Base-by-base conservation (phyloP, 2,113 vertebrate species). In the Galbula dea region DNA sequence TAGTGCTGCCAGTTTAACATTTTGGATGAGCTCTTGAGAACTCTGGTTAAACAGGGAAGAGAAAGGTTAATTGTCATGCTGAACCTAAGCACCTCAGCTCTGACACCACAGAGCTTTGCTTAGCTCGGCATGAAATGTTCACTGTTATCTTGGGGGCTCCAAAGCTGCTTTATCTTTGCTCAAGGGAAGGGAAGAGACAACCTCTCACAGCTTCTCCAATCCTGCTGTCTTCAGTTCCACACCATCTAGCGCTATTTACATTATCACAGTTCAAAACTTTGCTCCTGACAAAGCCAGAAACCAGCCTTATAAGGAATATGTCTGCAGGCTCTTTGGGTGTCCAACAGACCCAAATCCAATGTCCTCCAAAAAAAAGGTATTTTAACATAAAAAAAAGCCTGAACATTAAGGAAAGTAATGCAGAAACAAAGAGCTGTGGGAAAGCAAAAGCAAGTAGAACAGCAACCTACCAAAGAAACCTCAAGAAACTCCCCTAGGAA, bases 401-500 rank as follows among this genome's bases (percentile, higher is more conserved):
- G 36, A 93, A 55, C 57, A 9, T 22, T 92, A 43, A 81, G 29
- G 52, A 85, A 93, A 91, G 91, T n/a, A 89, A 92, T 27, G 46
- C 51, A 80, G 73, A 81, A 90, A 83, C 1, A 2, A 94, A 86
- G 83, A 86, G 83, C 88, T 93, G 88, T 93, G 94, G 90, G 90
- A 95, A 96, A 86, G 80, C 65, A 86, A 84, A 91, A 84, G 57
- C 94, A 90, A 88, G 54, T 43, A 71, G 86, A 94, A 83, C 3
- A 93, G 86, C 86, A 90, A 82, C 88, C 86, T 89, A 84, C 86
- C 73, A 93, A 88, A 78, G 61, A 96, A 94, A 90, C 86, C 92
- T 93, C 94, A 94, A 82, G 77, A 68, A 86, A 84, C 26, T 88
- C 76, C 80, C 88, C 30, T 30, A 86, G 94, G 92, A 94, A 86